Evolutionary conservation across 2,797 vertebrate species (phyloP), one percentile per base, ranked within the genome.

Genomic region (Tiaroga cobitis): DNA sequence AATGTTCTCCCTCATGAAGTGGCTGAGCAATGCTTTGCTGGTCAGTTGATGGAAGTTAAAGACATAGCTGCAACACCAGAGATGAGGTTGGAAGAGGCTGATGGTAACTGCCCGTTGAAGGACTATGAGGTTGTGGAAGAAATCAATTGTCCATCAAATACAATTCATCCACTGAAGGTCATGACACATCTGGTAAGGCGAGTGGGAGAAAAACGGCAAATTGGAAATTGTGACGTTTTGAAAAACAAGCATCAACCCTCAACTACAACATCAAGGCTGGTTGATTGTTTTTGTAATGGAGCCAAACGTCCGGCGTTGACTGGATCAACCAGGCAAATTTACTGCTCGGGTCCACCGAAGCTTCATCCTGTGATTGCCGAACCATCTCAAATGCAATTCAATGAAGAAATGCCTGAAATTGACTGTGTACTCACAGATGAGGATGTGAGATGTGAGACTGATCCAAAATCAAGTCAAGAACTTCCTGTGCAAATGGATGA

Each of bases 61-160:
- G 69, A 83, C 59, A 61, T 93, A 26, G 72, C 89, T 26, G 67
- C 89, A 61, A 90, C 89, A 82, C 77, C 74, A 37, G 87, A 18
- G 26, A 18, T 65, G 8, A 65, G 15, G 15, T 65, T 65, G 61
- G 26, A 91, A 15, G 8, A 77, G 7, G 68, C 1, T 13, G 73
- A 80, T 39, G 13, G 24, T 2, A 0, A 51, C 1, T 7, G 3
- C 11, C 0, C 29, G 0, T 18, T 13, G 3, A 67, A 67, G 11
- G 8, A 0, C 18, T 34, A 32, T 46, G 4, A 13, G 61, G n/a
- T 13, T 24, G 26, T 15, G 26, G 77, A 80, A 49, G 41, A n/a
- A 39, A 77, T 21, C 51, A 59, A 39, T 26, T 19, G 2, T 21
- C n/a, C 73, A 18, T 24, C 63, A 51, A 68, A 51, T n/a, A 1